Evolutionary conservation across 35 echinoderm and acorn worm species (phyloP).

Genomic region (Heliocidaris tuberculata): DNA sequence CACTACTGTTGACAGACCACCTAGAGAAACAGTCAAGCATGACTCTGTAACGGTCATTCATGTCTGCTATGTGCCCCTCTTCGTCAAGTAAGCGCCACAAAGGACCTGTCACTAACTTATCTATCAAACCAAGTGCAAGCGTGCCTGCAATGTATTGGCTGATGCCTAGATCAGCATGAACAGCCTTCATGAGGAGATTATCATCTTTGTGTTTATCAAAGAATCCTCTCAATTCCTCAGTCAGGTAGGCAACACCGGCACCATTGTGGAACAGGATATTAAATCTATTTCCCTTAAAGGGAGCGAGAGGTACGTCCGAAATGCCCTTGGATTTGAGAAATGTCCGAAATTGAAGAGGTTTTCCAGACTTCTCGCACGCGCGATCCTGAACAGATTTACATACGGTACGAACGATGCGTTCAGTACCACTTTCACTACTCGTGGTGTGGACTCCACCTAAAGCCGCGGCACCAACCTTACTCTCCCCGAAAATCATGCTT

Average conservation of each 20-base stretch:
- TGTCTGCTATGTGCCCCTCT: conserved; percentile 40
- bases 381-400: conserved; percentile 56
- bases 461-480: conserved; percentile 31
- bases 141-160: background rate
- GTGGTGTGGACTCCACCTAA: background rate
- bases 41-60: conserved; percentile 51
- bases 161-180: background rate
- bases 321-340: conserved; percentile 46
- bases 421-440: conserved; percentile 63
- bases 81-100: background rate
- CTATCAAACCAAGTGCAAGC: background rate
- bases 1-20: conserved; percentile 50
- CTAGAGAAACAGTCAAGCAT: conserved; percentile 38
- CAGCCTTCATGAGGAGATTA: conserved; percentile 58
- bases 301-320: conserved; percentile 54
- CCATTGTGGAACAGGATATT: conserved; percentile 82
- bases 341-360: conserved; percentile 55
- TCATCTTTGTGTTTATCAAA: conserved; percentile 63
- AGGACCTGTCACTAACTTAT: background rate
- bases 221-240: conserved; percentile 41
- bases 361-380: conserved; percentile 57
- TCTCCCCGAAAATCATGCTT: conserved; percentile 52
- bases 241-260: conserved; percentile 61
- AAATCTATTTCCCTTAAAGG: conserved; percentile 71
- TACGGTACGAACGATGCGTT: conserved; percentile 60